These are phyloP conservation scores for Nerophis lumbriciformis DNA, from an alignment of 2,113 vertebrate species.

Conservation along the genomic window DNA sequence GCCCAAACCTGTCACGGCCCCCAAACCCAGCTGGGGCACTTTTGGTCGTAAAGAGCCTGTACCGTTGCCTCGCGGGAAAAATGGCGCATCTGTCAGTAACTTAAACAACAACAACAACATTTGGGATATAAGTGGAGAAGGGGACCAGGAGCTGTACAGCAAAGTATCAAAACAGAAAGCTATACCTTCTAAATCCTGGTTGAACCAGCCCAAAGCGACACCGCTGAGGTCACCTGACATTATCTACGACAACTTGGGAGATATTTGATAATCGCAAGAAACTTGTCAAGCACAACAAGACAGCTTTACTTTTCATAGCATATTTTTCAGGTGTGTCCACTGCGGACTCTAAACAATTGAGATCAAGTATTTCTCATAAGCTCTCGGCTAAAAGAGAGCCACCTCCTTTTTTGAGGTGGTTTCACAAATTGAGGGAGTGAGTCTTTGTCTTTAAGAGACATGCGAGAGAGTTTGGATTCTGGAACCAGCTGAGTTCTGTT, in stretches of 20 bases:
- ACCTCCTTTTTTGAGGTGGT: too few relatives aligned
- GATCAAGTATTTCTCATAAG: too few relatives aligned
- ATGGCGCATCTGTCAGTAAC: constrained; percentile 24
- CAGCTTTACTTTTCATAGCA: not conserved
- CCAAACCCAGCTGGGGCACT: constrained; percentile 72
- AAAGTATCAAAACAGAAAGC: constrained; percentile 71
- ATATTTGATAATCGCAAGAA: constrained; percentile 50
- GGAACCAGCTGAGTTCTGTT: constrained; percentile 20
- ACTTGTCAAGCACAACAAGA: too few relatives aligned
- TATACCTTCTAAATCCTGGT: constrained; percentile 35
- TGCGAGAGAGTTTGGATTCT: not conserved
- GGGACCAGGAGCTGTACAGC: constrained; percentile 74
- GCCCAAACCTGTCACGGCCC: constrained; percentile 77
- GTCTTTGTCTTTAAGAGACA: too few relatives aligned
- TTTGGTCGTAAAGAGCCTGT: constrained; percentile 61
- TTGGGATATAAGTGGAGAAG: constrained; percentile 29
- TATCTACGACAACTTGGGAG: constrained; percentile 75
- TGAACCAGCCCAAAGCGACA: constrained; percentile 25
- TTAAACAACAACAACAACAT: constrained; percentile 78
- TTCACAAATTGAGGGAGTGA: constrained; percentile 30
- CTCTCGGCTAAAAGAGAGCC: too few relatives aligned
- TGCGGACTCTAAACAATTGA: too few relatives aligned
- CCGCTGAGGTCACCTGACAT: constrained; percentile 63
- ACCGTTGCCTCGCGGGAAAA: constrained; percentile 49
- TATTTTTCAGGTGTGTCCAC: constrained; percentile 4